These are phyloP conservation scores for Paelopatides confundens DNA, from an alignment of 53 echinoderm and acorn worm species.

Conservation along the genomic window DNA sequence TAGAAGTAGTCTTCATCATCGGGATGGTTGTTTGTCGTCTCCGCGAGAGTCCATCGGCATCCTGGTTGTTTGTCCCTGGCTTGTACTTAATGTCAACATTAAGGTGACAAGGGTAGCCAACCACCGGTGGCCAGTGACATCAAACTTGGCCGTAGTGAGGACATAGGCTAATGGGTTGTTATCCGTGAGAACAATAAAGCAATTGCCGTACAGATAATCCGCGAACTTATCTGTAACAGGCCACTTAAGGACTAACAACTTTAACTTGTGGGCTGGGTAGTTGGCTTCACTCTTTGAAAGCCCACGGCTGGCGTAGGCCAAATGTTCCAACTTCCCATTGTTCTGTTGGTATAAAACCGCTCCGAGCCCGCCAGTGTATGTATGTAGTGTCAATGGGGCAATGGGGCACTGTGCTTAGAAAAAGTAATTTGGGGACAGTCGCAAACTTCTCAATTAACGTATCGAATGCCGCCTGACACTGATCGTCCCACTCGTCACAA, in stretches of 20 bases:
- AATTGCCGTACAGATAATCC: too few relatives aligned
- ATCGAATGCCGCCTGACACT: too few relatives aligned
- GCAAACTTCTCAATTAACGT: not conserved
- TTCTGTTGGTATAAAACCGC: too few relatives aligned
- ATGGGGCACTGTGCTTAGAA: slow-evolving; percentile 14
- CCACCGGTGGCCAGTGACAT: slow-evolving; percentile 56
- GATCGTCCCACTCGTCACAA: too few relatives aligned
- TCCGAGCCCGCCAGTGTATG: not conserved
- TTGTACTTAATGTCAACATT: slow-evolving; percentile 53
- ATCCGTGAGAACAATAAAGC: slow-evolving; percentile 57
- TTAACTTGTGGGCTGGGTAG: too few relatives aligned
- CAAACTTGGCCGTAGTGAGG: slow-evolving; percentile 54
- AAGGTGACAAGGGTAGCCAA: too few relatives aligned
- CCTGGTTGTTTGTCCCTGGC: too few relatives aligned
- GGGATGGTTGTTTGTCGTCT: slow-evolving; percentile 37
- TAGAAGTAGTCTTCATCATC: slow-evolving; percentile 34
- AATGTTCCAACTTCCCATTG: not conserved
- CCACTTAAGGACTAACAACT: slow-evolving; percentile 65
- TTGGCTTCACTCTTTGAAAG: too few relatives aligned
- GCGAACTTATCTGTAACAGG: too few relatives aligned
- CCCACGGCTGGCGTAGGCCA: slow-evolving; percentile 33
- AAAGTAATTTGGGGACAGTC: not conserved
- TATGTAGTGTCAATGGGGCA: not conserved
- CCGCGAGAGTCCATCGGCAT: slow-evolving; percentile 53
- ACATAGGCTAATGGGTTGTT: too few relatives aligned